Percentiles rank a stretch among this genome's conserved stretches.
phyloP scores from a whole-genome alignment of 2,797 vertebrate species.

The Mormyrops attenuatus region DNA sequence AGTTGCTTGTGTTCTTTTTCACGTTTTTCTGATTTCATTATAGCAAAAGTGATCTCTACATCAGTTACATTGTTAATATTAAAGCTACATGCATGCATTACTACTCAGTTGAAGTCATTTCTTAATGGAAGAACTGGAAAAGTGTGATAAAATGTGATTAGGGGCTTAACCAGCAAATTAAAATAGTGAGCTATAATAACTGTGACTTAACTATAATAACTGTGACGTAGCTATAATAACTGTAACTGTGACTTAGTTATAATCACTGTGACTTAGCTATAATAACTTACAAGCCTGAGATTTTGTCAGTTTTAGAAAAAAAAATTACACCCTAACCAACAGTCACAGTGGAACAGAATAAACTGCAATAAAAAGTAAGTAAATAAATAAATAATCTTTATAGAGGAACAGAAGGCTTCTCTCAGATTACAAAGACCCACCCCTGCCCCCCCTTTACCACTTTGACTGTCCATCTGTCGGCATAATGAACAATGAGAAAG shows the following conservation, averaged over 20 bases:
- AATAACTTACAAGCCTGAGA: not conserved
- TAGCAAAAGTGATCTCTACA: not conserved
- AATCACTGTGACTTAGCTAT: not conserved
- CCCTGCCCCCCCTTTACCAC: not conserved
- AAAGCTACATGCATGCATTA: not conserved
- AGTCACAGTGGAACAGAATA: not conserved
- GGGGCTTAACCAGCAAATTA: not conserved
- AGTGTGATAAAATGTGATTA: not conserved
- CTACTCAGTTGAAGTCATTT: not conserved
- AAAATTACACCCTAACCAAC: not conserved
- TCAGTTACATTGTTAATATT: not conserved
- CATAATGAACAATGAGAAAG: conserved; percentile 47
- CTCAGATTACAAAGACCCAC: conserved; percentile 32
- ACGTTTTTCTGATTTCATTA: not conserved
- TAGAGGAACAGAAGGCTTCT: conserved; percentile 24
- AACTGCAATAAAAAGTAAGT: not conserved
- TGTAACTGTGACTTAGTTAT: too few species aligned
- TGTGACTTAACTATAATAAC: not conserved
- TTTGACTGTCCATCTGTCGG: conserved; percentile 60
- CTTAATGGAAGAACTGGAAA: not conserved
- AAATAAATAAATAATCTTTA: not conserved
- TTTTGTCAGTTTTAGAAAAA: not conserved
- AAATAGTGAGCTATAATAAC: not conserved
- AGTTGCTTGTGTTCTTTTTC: not conserved
- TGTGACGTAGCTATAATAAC: not conserved